These are phyloP conservation scores for Lichenostomus cassidix DNA, from an alignment of 2,113 vertebrate genomes.

Conservation along the genomic window DNA sequence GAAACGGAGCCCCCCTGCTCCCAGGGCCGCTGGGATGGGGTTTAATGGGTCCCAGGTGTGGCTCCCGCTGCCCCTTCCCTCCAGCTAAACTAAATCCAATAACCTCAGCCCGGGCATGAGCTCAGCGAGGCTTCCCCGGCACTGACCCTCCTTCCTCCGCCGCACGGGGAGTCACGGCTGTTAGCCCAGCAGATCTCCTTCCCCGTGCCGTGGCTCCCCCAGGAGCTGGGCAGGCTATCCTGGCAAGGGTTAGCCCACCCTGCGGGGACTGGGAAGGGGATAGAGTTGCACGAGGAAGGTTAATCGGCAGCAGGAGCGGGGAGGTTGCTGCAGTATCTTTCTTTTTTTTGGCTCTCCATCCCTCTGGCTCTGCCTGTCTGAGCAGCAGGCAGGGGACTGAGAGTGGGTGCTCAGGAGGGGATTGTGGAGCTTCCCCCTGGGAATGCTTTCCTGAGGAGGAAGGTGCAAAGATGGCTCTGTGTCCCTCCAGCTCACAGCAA, in stretches of 20 bases:
- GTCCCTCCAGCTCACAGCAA: not conserved
- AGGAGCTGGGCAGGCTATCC: not conserved
- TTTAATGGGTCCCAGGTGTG: not conserved
- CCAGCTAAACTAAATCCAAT: not conserved
- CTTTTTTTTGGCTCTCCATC: not conserved
- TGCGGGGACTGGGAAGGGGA: not conserved
- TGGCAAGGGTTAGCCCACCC: not conserved
- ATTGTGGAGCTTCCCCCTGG: not conserved
- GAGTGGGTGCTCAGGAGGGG: fast-evolving
- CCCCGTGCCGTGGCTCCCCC: not conserved
- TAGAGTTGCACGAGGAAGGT: fast-evolving
- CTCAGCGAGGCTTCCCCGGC: not conserved
- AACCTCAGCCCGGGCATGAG: not conserved
- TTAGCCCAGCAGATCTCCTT: not conserved
- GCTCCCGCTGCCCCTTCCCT: not conserved
- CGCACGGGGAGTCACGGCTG: not conserved
- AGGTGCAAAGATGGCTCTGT: not conserved
- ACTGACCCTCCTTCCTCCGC: not conserved
- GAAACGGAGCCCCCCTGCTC: not conserved
- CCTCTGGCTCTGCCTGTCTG: fast-evolving
- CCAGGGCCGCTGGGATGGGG: not conserved
- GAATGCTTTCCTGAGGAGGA: not conserved
- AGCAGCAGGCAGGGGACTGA: fast-evolving
- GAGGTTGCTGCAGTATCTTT: not conserved
- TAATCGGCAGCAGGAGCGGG: not conserved